phyloP scores from a whole-genome alignment of 30 jellyfish, hydroid and myxozoan genomes.

The Chrysaora quinquecirrha region DNA sequence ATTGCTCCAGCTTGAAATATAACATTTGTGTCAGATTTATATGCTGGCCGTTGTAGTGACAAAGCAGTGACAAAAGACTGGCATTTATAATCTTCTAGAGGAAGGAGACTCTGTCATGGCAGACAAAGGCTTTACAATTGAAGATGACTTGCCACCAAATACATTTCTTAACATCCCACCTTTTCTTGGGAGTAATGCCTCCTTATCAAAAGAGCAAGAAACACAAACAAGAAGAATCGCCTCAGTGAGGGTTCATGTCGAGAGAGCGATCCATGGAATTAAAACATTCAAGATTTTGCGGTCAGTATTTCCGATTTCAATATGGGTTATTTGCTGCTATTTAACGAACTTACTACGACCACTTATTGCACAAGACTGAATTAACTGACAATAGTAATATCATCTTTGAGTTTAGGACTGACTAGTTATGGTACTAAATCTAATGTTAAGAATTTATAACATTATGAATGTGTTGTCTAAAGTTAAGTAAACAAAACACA shows the following conservation, averaged over 20 bases:
- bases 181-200: slow-evolving; percentile 37
- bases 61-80: slow-evolving; percentile 23
- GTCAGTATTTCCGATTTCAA: slow-evolving; percentile 8
- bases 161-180: slow-evolving; percentile 55
- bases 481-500: neutral
- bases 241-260: slow-evolving; percentile 61
- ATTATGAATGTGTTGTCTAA: no score
- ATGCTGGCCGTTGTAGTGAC: slow-evolving; percentile 63
- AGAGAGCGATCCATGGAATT: slow-evolving; percentile 61
- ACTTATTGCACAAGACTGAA: neutral
- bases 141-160: slow-evolving; percentile 34
- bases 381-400: neutral
- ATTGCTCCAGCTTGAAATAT: slow-evolving; percentile 59
- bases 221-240: slow-evolving; percentile 55
- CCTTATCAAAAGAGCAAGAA: slow-evolving; percentile 25
- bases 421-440: neutral
- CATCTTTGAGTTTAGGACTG: no score
- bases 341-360: slow-evolving; percentile 23
- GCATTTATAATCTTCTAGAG: slow-evolving; percentile 9
- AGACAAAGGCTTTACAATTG: no score
- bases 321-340: slow-evolving; percentile 33
- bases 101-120: slow-evolving; percentile 21
- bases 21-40: slow-evolving; percentile 60
- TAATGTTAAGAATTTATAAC: neutral
- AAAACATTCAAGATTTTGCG: slow-evolving; percentile 15